Evolutionary conservation across 2,113 vertebrate species (phyloP).

Genomic region (Percina caprodes): DNA sequence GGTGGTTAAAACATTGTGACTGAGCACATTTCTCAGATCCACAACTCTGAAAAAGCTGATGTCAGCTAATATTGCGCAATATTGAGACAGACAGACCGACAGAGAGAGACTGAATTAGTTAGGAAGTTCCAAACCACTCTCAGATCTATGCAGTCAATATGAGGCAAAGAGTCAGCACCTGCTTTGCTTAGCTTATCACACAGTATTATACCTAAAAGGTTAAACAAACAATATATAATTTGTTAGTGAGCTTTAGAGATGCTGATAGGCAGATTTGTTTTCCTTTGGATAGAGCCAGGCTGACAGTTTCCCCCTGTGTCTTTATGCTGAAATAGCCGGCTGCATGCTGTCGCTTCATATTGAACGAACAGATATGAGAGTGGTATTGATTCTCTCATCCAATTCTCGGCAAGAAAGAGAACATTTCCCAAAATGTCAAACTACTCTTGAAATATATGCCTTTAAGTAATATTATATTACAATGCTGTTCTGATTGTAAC

Average conservation of each 20-base stretch:
- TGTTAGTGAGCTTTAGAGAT: background rate
- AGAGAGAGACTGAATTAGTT: no score
- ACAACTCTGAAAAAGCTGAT: conserved; percentile 2
- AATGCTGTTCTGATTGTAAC: background rate
- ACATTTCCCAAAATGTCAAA: background rate
- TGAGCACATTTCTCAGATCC: conserved; percentile 40
- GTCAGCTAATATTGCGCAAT: no score
- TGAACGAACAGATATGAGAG: background rate
- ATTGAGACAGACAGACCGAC: no score
- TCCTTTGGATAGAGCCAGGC: background rate
- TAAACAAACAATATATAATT: background rate
- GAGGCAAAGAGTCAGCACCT: no score
- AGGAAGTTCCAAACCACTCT: background rate
- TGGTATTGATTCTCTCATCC: background rate
- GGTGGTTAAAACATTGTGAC: conserved; percentile 18
- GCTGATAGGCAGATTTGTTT: background rate
- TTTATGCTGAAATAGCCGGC: background rate
- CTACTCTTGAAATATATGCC: background rate
- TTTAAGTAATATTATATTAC: background rate
- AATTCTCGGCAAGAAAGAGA: background rate
- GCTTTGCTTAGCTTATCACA: no score
- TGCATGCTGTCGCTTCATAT: background rate
- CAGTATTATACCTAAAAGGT: no score
- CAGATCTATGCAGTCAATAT: no score
- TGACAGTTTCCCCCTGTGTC: background rate